Evolutionary conservation across 2,113 vertebrate genomes (phyloP).

Genomic region (Serranochromis macrocephalus): DNA sequence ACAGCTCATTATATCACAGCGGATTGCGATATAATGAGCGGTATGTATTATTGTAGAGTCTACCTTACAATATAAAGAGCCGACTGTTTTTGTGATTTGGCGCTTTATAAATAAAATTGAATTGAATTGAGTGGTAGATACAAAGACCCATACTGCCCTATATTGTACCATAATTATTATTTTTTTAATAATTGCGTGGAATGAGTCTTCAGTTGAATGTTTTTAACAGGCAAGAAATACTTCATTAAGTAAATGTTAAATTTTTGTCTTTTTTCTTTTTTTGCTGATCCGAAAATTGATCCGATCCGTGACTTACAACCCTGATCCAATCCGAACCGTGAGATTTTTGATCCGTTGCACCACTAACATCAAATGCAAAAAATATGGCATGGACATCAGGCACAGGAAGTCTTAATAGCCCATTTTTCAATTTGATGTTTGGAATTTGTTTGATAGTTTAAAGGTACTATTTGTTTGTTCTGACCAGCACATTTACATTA

Average conservation of each 20-base stretch:
- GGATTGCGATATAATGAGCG: accelerated
- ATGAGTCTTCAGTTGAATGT: not conserved
- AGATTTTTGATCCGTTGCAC: not conserved
- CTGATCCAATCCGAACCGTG: not conserved
- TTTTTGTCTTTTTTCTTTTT: not conserved
- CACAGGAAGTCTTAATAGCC: not conserved
- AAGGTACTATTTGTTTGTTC: not conserved
- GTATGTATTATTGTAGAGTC: not conserved
- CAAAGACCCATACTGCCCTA: not conserved
- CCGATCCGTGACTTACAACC: not conserved
- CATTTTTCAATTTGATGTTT: not conserved
- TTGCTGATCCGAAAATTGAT: not conserved
- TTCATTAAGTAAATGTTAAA: not conserved
- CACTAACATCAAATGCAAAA: not conserved
- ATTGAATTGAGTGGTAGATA: not conserved
- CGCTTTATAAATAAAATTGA: not conserved
- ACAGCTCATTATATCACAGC: not conserved
- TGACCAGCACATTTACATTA: not conserved
- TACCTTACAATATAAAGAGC: not conserved
- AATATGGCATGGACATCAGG: accelerated
- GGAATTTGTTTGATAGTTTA: not conserved
- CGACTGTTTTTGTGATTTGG: not conserved
- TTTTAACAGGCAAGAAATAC: accelerated
- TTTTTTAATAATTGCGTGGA: not conserved
- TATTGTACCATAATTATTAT: not conserved